Percentiles rank a stretch among this genome's conserved stretches.
These are phyloP conservation scores for Merluccius polli DNA, from an alignment of 2,797 vertebrate genomes.

Conservation along the genomic window DNA sequence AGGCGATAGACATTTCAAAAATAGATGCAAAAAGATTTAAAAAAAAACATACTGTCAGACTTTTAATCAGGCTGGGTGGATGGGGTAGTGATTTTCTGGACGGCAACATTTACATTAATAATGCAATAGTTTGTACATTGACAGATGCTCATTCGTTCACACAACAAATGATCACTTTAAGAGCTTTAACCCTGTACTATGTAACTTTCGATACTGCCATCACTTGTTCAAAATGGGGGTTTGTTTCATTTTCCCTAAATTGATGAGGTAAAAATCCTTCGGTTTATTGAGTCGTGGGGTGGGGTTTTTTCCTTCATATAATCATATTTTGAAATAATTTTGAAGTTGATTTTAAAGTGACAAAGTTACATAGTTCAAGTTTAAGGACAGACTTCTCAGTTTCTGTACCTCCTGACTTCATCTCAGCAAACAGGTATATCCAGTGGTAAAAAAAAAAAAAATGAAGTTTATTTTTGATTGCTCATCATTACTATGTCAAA, in stretches of 20 bases:
- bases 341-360: no score
- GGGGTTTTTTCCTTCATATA: neutral
- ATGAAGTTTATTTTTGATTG: conserved; percentile 64
- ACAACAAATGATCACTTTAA: neutral
- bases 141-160: neutral
- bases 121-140: neutral
- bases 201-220: neutral
- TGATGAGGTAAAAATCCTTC: neutral
- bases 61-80: neutral
- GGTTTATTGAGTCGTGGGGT: neutral
- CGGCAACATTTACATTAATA: neutral
- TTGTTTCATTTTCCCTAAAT: neutral
- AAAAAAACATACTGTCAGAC: no score
- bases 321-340: neutral
- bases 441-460: conserved; percentile 67
- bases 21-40: no score
- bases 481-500: conserved; percentile 60
- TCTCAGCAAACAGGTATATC: conserved; percentile 20
- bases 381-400: neutral
- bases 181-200: neutral
- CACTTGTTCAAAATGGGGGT: neutral
- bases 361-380: neutral
- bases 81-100: neutral
- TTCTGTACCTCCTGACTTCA: neutral
- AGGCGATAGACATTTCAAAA: neutral